Conservation (phyloP, 2,797 vertebrate genomes). For the Buceros bicornis region DNA sequence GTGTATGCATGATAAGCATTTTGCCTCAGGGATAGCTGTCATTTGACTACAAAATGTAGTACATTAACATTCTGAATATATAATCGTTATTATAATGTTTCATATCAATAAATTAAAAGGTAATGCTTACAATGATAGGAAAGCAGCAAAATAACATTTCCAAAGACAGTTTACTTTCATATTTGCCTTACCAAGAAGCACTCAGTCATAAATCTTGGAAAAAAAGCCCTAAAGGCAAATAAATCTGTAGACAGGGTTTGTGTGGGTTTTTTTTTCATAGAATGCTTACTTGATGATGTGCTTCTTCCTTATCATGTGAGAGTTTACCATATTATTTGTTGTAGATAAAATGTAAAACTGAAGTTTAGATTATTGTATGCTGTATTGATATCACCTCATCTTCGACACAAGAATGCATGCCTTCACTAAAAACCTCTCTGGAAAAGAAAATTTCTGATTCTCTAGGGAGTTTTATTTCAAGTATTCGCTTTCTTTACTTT, state of each 20-base stretch:
- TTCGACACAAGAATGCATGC: background rate
- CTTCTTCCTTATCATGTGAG: background rate
- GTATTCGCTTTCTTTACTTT: background rate
- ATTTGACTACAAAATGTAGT: conserved; percentile 12
- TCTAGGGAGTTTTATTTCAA: background rate
- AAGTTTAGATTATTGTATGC: background rate
- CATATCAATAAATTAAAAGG: conserved; percentile 21
- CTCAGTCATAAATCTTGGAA: background rate
- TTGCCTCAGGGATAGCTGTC: conserved; percentile 26
- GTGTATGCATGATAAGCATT: conserved; percentile 16
- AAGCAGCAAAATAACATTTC: background rate
- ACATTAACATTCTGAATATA: conserved; percentile 22
- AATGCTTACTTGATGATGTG: background rate
- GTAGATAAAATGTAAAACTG: background rate
- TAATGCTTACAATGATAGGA: background rate
- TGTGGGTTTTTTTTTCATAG: background rate
- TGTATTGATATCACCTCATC: background rate
- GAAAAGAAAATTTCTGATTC: background rate
- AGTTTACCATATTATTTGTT: background rate
- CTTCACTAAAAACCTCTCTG: background rate
- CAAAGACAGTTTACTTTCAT: background rate
- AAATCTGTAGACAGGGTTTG: background rate
- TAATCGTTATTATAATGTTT: background rate
- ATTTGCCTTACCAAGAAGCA: background rate
- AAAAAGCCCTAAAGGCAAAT: background rate